These are phyloP conservation scores for Oreochromis tanganicae DNA, from an alignment of 2,113 vertebrate genomes.

Conservation along the genomic window DNA sequence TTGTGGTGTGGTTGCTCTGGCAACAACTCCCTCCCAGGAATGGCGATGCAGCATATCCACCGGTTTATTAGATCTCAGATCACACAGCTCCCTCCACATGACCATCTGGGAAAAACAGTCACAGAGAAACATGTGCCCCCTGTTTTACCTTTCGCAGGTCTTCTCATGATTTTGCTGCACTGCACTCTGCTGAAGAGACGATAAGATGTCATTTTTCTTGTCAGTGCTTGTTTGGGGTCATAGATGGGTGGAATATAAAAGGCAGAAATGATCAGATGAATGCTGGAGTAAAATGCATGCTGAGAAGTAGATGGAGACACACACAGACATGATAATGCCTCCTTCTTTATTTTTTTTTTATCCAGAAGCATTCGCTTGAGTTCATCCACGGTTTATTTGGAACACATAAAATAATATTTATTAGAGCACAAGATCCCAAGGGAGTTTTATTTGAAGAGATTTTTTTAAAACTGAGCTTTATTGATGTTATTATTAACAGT, in stretches of 20 bases:
- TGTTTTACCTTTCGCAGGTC: slow-evolving; percentile 35
- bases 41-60: slow-evolving; percentile 57
- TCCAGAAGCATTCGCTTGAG: not conserved
- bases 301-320: not conserved
- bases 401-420: not conserved
- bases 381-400: not conserved
- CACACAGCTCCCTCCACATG: slow-evolving; percentile 58
- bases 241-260: not conserved
- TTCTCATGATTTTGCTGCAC: slow-evolving; percentile 22
- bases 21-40: slow-evolving; percentile 56
- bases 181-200: not conserved
- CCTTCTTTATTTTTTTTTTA: not conserved
- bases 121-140: slow-evolving; percentile 23
- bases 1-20: slow-evolving; percentile 57
- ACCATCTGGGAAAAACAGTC: slow-evolving; percentile 55
- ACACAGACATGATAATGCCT: not conserved
- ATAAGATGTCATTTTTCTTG: not conserved
- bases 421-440: not conserved
- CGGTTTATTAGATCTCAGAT: slow-evolving; percentile 69
- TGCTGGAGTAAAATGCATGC: not conserved
- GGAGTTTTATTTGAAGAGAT: not conserved
- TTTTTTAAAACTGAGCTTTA: not conserved
- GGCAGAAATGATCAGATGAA: not conserved
- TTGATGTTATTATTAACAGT: slow-evolving; percentile 7
- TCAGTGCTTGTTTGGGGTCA: not conserved